phyloP scores from a whole-genome alignment of 2,113 vertebrate species.

The Eurystomus gularis region DNA sequence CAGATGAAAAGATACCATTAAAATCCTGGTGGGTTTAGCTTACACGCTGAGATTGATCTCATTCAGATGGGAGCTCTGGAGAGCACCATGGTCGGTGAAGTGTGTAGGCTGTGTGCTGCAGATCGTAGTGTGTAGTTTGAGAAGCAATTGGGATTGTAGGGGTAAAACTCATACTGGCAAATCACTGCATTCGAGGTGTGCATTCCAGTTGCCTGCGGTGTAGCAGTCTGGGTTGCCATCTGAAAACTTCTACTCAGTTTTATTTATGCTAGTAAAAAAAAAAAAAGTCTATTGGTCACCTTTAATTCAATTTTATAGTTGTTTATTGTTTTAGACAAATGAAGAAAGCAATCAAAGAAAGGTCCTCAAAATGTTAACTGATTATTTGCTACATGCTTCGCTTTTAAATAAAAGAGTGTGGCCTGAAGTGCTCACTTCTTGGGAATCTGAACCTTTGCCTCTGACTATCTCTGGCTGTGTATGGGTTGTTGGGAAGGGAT shows the following conservation, averaged over 20 bases:
- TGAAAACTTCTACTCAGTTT: background rate
- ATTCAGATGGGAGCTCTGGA: background rate
- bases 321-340: background rate
- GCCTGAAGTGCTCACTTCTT: background rate
- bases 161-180: background rate
- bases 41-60: background rate
- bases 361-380: background rate
- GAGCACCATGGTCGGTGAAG: accelerated
- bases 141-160: background rate
- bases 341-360: background rate
- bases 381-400: background rate
- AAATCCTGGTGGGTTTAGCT: background rate
- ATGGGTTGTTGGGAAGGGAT: background rate
- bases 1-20: background rate
- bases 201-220: background rate
- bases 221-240: background rate
- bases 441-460: background rate
- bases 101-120: background rate
- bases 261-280: background rate
- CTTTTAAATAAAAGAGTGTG: background rate
- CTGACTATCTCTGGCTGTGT: background rate
- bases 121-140: background rate
- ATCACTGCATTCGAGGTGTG: background rate
- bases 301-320: background rate
- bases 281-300: background rate